phyloP scores from a whole-genome alignment of 1,140 invertebrate species.

The Papilio helenus region DNA sequence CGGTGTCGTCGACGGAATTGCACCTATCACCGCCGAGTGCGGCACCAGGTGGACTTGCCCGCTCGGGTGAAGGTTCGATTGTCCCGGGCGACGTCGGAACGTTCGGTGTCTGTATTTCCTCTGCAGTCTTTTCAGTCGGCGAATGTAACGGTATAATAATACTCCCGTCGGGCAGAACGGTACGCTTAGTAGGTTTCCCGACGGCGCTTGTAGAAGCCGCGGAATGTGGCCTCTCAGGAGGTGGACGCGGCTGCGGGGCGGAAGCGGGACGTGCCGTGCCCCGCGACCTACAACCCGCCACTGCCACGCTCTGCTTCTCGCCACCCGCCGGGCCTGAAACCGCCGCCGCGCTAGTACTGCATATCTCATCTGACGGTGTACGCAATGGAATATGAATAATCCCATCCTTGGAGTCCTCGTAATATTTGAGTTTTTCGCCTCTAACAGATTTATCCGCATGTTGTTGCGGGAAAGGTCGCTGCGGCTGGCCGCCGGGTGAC shows the following conservation, averaged over 20 bases:
- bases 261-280: constrained; percentile 61
- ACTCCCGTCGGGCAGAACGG: constrained; percentile 78
- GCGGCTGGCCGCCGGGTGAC: constrained; percentile 60
- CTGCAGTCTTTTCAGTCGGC: constrained; percentile 69
- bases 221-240: constrained; percentile 45
- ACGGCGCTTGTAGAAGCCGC: constrained; percentile 39
- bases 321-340: constrained; percentile 6
- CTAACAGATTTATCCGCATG: constrained; percentile 45
- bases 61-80: constrained; percentile 31
- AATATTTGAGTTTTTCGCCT: constrained; percentile 81
- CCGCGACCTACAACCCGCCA: constrained; percentile 41
- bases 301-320: constrained; percentile 34
- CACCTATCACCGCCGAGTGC: not conserved
- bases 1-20: constrained; percentile 27
- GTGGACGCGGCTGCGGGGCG: constrained; percentile 56
- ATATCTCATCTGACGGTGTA: constrained; percentile 85
- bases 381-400: constrained; percentile 86
- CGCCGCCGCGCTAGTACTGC: constrained; percentile 42
- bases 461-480: constrained; percentile 51
- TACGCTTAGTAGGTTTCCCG: constrained; percentile 62
- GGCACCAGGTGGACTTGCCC: not conserved
- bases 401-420: constrained; percentile 84
- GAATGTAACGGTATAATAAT: constrained; percentile 83
- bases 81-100: constrained; percentile 28
- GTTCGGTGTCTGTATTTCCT: constrained; percentile 38